These are phyloP conservation scores for Hirtodrosophila trivittata DNA, from an alignment of 2,888 invertebrate species.

Conservation along the genomic window DNA sequence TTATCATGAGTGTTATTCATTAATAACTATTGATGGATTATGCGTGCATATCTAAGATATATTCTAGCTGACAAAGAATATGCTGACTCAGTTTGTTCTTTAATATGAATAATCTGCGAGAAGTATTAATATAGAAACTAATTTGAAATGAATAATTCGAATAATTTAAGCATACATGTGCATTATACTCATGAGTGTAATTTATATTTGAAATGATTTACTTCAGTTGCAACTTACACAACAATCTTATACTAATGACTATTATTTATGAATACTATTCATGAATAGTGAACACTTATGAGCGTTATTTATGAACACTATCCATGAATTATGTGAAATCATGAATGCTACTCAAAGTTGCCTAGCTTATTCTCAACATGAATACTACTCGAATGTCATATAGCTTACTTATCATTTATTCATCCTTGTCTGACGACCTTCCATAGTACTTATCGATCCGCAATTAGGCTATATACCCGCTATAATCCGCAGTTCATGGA, in stretches of 20 bases:
- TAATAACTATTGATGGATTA: background rate
- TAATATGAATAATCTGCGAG: too few species aligned
- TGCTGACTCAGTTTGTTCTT: too few species aligned
- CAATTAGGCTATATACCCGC: conserved; percentile 11
- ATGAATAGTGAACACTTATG: background rate
- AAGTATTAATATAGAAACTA: too few species aligned
- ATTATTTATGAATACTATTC: background rate
- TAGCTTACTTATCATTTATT: conserved; percentile 34
- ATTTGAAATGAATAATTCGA: too few species aligned
- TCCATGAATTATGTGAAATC: conserved; percentile 19
- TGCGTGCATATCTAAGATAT: too few species aligned
- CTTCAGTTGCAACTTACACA: too few species aligned
- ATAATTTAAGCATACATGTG: background rate
- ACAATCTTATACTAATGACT: too few species aligned
- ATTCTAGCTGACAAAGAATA: too few species aligned
- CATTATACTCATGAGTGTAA: too few species aligned
- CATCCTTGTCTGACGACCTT: conserved; percentile 47
- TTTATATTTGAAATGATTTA: background rate
- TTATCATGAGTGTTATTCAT: conserved; percentile 6
- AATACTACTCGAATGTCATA: conserved; percentile 2
- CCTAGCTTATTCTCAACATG: conserved; percentile 8
- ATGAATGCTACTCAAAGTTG: conserved; percentile 8
- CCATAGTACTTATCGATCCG: background rate
- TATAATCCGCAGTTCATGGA: conserved; percentile 27
- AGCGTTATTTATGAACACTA: conserved; percentile 3